Conservation (phyloP, 1,140 invertebrate species). For the Aplysia californica region DNA sequence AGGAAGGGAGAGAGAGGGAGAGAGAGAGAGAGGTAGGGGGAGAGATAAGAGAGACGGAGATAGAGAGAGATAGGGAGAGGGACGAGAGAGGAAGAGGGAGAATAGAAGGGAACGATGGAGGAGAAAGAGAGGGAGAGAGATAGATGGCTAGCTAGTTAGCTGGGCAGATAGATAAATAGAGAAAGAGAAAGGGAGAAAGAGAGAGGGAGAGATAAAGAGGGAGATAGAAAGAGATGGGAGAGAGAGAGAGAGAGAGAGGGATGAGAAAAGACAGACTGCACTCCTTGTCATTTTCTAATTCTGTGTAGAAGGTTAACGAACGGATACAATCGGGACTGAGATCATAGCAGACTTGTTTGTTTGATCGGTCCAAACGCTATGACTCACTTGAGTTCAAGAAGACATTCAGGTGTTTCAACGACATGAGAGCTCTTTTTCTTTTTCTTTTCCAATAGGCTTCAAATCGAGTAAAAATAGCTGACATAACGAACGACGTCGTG, state of each 20-base stretch:
- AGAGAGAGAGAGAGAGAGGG: conserved; percentile 13
- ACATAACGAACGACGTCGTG: too few species aligned
- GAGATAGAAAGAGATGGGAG: background rate
- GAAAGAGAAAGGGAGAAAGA: conserved; percentile 2
- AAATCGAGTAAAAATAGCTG: too few species aligned
- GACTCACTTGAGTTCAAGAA: too few species aligned
- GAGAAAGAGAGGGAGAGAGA: conserved; percentile 11
- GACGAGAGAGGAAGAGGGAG: background rate
- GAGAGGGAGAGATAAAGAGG: background rate
- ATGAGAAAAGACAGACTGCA: background rate
- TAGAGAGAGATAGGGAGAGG: background rate
- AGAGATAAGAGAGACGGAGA: background rate
- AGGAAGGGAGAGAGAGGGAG: background rate
- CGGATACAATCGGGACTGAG: too few species aligned
- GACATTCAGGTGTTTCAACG: too few species aligned
- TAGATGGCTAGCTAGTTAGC: background rate
- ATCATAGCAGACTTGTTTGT: too few species aligned
- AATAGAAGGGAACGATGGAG: background rate
- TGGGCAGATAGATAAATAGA: background rate
- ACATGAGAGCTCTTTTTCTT: too few species aligned
- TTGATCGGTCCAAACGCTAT: too few species aligned
- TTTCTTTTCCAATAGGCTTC: too few species aligned
- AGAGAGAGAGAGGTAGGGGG: background rate
- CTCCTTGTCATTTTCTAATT: too few species aligned
- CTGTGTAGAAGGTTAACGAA: too few species aligned